phyloP scores from a whole-genome alignment of 2,113 vertebrate genomes.

The Coracopsis vasa region DNA sequence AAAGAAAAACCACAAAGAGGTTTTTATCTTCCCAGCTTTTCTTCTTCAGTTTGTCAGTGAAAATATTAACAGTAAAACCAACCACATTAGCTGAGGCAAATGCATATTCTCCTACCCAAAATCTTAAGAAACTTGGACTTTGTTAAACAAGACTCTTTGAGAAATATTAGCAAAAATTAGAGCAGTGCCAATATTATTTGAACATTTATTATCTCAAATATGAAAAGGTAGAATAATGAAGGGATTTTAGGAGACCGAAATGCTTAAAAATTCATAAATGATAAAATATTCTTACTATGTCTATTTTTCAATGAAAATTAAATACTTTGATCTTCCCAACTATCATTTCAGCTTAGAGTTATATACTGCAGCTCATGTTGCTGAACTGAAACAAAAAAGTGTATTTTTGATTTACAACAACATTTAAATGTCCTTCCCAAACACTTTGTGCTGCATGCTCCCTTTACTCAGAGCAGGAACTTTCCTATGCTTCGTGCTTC shows the following conservation, averaged over 20 bases:
- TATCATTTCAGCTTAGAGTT: neutral
- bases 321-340: neutral
- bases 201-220: neutral
- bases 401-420: neutral
- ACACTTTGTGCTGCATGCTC: neutral
- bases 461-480: neutral
- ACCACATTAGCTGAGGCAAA: neutral
- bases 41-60: neutral
- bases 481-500: neutral
- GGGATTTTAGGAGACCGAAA: neutral
- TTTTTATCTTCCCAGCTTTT: neutral
- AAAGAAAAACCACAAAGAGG: neutral
- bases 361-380: neutral
- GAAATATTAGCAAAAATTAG: neutral
- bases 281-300: neutral
- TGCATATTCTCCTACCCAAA: neutral
- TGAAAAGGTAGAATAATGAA: neutral
- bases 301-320: neutral
- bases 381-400: neutral
- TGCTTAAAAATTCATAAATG: neutral
- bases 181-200: neutral
- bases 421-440: neutral
- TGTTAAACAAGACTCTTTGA: neutral
- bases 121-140: neutral
- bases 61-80: neutral